A percentile compares a stretch with the other conserved stretches of the same genome.
phyloP scores from a whole-genome alignment of 2,113 vertebrate species.

The Mellivora capensis region DNA sequence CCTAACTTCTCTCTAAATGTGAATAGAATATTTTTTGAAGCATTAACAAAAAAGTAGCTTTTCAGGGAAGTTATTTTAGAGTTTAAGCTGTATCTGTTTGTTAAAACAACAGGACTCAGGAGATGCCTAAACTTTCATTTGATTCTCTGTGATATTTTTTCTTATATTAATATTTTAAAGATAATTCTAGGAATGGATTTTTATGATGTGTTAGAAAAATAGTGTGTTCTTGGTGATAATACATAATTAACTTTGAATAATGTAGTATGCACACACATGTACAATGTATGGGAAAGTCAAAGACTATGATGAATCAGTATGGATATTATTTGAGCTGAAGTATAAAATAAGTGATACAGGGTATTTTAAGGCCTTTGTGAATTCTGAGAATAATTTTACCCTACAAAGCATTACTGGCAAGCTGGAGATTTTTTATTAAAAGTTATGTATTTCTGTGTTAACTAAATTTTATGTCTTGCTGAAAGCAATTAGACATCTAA shows the following conservation, averaged over 20 bases:
- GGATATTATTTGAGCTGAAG: background rate
- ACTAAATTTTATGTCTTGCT: background rate
- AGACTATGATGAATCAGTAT: background rate
- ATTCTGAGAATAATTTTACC: background rate
- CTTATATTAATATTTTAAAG: background rate
- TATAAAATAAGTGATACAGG: background rate
- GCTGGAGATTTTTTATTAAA: background rate
- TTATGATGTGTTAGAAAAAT: background rate
- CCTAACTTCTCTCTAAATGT: background rate
- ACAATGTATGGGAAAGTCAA: background rate
- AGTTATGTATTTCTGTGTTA: conserved; percentile 34
- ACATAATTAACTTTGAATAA: conserved; percentile 17
- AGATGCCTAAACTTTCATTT: background rate
- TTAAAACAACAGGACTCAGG: background rate
- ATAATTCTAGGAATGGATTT: background rate
- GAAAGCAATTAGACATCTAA: background rate
- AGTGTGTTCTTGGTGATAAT: background rate
- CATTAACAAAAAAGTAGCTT: background rate
- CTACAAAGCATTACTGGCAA: background rate
- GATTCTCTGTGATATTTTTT: background rate
- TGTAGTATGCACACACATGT: background rate
- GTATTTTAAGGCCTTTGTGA: background rate
- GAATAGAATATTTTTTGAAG: background rate
- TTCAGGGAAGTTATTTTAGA: background rate
- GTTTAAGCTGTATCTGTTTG: background rate